These are phyloP conservation scores for Eilema caniola DNA, from an alignment of 2,888 invertebrate species.

Conservation along the genomic window DNA sequence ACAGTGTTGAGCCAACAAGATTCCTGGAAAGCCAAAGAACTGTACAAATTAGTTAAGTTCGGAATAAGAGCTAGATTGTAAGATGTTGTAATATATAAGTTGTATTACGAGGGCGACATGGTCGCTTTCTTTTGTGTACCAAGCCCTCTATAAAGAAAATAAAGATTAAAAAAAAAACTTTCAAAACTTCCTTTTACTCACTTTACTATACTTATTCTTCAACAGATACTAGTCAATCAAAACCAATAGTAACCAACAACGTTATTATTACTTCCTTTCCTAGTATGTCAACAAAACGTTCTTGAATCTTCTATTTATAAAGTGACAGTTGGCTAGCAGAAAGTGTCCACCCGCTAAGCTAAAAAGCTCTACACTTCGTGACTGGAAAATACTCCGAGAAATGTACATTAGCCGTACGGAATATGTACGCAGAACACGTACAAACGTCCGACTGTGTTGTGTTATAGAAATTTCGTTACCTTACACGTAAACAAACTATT, in stretches of 20 bases:
- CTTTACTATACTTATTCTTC: background rate
- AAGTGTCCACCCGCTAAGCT: constrained; percentile 1
- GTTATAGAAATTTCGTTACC: constrained; percentile 11
- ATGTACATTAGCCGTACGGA: background rate
- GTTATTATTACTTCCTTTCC: background rate
- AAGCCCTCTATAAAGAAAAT: no score
- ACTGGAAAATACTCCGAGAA: constrained; percentile 5
- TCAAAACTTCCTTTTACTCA: no score
- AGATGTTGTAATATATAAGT: no score
- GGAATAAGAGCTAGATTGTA: no score
- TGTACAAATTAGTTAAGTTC: no score
- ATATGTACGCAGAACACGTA: constrained; percentile 10
- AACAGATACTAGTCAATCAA: background rate
- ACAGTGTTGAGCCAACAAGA: no score
- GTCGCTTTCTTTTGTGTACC: no score
- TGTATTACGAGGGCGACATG: no score
- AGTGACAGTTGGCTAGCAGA: background rate
- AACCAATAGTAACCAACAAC: background rate
- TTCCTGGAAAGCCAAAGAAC: no score
- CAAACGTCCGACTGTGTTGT: background rate
- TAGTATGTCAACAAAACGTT: constrained; percentile 2
- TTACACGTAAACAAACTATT: constrained; percentile 9
- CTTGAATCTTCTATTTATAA: background rate
- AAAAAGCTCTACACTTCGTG: constrained; percentile 13
- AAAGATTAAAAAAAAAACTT: no score